Base-by-base conservation (phyloP, 92 coral and sea anemone genomes). In the Epizoanthus ramosus region DNA sequence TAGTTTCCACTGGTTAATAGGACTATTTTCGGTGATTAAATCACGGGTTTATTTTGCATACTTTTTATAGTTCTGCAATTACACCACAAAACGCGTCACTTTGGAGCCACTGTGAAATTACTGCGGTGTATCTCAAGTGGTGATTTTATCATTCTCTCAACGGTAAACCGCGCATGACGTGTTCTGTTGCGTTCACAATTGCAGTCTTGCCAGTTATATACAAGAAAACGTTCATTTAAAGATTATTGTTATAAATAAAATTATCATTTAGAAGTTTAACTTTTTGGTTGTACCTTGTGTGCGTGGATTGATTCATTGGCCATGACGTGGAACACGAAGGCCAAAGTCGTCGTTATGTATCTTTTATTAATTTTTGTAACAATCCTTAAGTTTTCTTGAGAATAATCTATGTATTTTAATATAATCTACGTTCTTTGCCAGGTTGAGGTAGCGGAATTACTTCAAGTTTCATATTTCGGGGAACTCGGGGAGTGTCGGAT, bases 101-200 rank as follows among this genome's bases (percentile, higher is more conserved):
- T 24, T 33, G 71, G 31, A 67, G 71, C 71, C 43, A 67, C 41
- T 24, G 71, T 16, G 35, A 67, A 67, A 67, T 67, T 33, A 31
- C 43, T 67, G 50, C 41, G 50, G 71, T 67, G 71, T 24, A 18
- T 8, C 50, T 21, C 71, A 67, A 67, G 71, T 67, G 71, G 31
- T 67, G n/a, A 67, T 67, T 66, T 67, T 67, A 67, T 67, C 71
- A 67, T 67, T 67, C 71, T 33, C 50, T 67, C 71, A 31, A 67
- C 71, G 50, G 71, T 67, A 33, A 67, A 67, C 71, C 71, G 50
- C 71, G 71, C 71, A 10, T 67, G 71, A 67, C 71, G 71, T 33
- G 71, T 67, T 8, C 18, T 24, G 71, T 24, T 67, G 71, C 71
- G 71, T 67, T 67, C 71, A 67, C 71, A 67, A 67, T 15, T 18